Evolutionary conservation across 2,797 vertebrate genomes (phyloP).

Genomic region (Tragelaphus eurycerus): DNA sequence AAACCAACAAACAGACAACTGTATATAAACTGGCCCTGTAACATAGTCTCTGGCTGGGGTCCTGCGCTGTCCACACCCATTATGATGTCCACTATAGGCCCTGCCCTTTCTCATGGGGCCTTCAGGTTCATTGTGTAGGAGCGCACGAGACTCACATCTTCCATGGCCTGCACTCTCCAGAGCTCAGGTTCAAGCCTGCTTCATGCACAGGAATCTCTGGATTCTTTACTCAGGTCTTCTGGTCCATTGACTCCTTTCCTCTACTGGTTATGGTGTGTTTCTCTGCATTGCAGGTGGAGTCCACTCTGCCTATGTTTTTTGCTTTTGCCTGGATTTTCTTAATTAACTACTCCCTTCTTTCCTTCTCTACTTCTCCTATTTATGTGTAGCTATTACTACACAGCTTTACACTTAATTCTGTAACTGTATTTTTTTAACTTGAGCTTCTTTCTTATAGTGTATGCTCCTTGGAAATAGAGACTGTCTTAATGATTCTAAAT

Average conservation of each 20-base stretch:
- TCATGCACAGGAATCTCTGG: background rate
- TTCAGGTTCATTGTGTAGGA: background rate
- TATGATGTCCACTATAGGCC: fast-evolving
- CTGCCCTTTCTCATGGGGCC: background rate
- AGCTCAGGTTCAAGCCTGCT: background rate
- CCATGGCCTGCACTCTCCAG: no score
- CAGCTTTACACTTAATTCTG: background rate
- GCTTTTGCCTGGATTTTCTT: background rate
- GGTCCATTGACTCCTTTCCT: background rate
- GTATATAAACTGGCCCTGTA: background rate
- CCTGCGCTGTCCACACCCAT: background rate
- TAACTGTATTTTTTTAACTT: background rate
- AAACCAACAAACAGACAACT: background rate
- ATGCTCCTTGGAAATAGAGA: slow-evolving; percentile 3
- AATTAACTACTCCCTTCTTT: background rate
- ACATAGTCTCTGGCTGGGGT: background rate
- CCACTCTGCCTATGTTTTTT: background rate
- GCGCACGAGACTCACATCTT: background rate
- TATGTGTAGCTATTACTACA: background rate
- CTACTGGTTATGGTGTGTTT: background rate
- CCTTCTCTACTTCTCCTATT: background rate
- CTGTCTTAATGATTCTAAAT: slow-evolving; percentile 17
- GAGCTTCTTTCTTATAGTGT: background rate
- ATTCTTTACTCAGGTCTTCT: background rate
- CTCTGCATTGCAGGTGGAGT: background rate